These are phyloP conservation scores for Uromys caudimaculatus DNA, from an alignment of 2,797 vertebrate genomes.

Conservation along the genomic window DNA sequence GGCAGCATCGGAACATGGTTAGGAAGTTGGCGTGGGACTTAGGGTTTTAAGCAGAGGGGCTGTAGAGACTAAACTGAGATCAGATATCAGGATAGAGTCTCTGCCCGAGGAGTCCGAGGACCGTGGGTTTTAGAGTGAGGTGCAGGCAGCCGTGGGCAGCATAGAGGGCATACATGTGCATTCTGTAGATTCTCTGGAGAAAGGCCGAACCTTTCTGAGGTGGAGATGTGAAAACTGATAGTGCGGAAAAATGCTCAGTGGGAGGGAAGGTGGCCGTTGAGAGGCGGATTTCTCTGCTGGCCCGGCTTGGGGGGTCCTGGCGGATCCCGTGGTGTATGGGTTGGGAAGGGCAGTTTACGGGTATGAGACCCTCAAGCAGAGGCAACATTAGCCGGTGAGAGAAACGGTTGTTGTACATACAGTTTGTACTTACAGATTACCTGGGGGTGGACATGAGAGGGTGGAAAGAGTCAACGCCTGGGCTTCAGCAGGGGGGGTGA, in stretches of 20 bases:
- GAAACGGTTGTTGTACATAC: neutral
- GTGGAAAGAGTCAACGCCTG: neutral
- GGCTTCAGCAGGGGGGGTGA: neutral
- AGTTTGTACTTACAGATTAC: neutral
- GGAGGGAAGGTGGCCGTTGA: neutral
- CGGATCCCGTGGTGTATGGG: neutral
- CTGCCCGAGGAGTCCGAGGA: neutral
- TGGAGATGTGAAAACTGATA: neutral
- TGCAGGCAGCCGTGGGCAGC: too few species aligned
- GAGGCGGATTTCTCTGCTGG: neutral
- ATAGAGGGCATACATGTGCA: neutral
- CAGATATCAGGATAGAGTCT: neutral
- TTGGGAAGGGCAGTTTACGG: neutral
- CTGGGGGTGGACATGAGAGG: neutral
- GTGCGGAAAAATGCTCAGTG: neutral
- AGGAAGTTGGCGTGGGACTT: neutral
- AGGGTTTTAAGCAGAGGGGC: neutral
- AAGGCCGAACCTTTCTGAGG: neutral
- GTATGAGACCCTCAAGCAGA: neutral
- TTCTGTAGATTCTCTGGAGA: neutral
- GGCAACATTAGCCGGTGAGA: neutral
- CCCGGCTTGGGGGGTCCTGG: neutral
- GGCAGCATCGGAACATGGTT: neutral
- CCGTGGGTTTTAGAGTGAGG: neutral
- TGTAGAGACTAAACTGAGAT: neutral